Evolutionary conservation across 2,113 vertebrate species (phyloP).

Genomic region (Nothocercus nigrocapillus): DNA sequence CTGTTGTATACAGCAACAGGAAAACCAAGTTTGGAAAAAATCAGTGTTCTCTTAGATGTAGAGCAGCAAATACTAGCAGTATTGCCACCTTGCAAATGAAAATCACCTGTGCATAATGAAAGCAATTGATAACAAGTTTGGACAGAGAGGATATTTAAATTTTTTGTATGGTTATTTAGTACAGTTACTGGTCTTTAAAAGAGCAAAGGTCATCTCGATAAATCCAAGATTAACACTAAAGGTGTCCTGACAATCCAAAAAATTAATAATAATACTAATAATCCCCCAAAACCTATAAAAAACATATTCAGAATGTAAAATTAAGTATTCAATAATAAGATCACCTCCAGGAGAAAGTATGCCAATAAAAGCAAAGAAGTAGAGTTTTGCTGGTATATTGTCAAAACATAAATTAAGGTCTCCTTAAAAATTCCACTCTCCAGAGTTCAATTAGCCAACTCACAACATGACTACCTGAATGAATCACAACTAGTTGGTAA

Average conservation of each 20-base stretch:
- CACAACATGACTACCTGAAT: neutral
- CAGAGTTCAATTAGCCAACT: neutral
- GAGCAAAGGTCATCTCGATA: neutral
- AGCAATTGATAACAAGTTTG: neutral
- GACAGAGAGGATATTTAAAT: neutral
- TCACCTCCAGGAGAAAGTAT: neutral
- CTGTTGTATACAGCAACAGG: neutral
- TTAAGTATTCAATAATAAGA: neutral
- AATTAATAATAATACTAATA: neutral
- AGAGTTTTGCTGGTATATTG: neutral
- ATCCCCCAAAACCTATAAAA: fast-evolving
- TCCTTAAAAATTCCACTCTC: neutral
- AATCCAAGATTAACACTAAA: neutral
- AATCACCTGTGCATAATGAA: neutral
- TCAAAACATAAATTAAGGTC: neutral
- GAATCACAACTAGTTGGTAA: neutral
- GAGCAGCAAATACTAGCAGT: neutral
- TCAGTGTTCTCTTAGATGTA: neutral
- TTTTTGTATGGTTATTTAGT: neutral
- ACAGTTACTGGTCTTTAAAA: neutral
- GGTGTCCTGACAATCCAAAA: neutral
- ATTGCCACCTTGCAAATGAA: neutral
- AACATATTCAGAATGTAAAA: neutral
- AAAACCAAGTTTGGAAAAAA: neutral
- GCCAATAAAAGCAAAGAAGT: neutral